A percentile compares a stretch with the other conserved stretches of the same genome.
These are phyloP conservation scores for Cichlasoma orientale DNA, from an alignment of 2,797 vertebrate species.

Conservation along the genomic window DNA sequence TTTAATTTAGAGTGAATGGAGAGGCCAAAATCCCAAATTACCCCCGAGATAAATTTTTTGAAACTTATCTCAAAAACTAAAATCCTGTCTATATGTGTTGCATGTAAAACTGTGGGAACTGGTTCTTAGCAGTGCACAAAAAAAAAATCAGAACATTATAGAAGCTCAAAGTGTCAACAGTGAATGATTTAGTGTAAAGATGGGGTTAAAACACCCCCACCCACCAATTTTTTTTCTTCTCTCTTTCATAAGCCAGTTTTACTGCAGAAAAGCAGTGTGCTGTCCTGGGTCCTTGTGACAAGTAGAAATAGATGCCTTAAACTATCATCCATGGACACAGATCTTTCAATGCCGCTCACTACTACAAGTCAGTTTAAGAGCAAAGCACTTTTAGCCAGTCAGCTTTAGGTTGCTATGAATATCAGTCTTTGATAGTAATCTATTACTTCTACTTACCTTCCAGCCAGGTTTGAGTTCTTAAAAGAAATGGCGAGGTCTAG, in stretches of 20 bases:
- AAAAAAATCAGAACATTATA: not conserved
- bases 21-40: slow-evolving; percentile 75
- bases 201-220: not conserved
- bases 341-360: slow-evolving; percentile 27
- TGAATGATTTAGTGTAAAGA: slow-evolving; percentile 13
- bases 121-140: slow-evolving; percentile 29
- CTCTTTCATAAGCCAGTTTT: slow-evolving; percentile 10
- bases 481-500: slow-evolving; percentile 41
- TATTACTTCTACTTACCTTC: slow-evolving; percentile 27
- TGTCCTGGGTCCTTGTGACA: slow-evolving; percentile 39
- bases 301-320: slow-evolving; percentile 77
- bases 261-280: slow-evolving; percentile 12
- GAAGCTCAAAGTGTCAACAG: slow-evolving; percentile 1
- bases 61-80: slow-evolving; percentile 73
- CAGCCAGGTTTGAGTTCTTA: slow-evolving; percentile 59
- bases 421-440: slow-evolving; percentile 51
- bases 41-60: slow-evolving; percentile 82
- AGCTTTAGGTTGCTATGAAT: slow-evolving; percentile 49
- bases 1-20: slow-evolving; percentile 81
- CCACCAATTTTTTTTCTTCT: no score
- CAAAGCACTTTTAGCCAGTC: slow-evolving; percentile 71
- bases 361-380: slow-evolving; percentile 47
- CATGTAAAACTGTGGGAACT: slow-evolving; percentile 54
- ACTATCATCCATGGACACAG: slow-evolving; percentile 43
- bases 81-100: slow-evolving; percentile 68